Evolutionary conservation across 1,140 invertebrate species (phyloP), one percentile per base, ranked within the genome.

Genomic region (Aphelinus atriplicis): DNA sequence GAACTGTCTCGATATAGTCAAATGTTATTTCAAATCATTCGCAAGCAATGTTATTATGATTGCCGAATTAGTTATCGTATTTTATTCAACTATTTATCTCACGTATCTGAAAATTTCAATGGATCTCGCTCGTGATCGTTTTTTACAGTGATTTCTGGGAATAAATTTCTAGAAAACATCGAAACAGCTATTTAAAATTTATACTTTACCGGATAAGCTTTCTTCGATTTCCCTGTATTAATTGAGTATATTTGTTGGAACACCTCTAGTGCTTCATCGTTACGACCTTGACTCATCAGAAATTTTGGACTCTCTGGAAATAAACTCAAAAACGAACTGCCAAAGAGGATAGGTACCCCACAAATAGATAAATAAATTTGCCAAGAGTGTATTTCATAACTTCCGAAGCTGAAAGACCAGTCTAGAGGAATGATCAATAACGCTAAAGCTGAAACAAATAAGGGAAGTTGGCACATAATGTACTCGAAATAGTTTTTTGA

Each of bases 251-350:
- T 91, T 50, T 77, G 87, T 58, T 82, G 81, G 68, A 93, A 92
- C 1, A 93, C 86, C 51, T 86, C 70, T 66, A 94, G 78, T 0
- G 94, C 93, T 78, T 94, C 92, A 1, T 90, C 88, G 74, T 92
- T 93, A 62, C 90, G 89, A 70, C 93, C 92, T 80, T 90, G 88
- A 0, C 92, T 91, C 90, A 96, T 93, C 0, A 95, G 85, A 83
- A 94, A 96, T 84, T 95, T 95, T 3, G 95, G 95, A 80, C 93
- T 95, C 83, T 96, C 95, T 0, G 94, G 92, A 3, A 95, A 88
- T 78, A 92, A 92, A 61, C 90, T 87, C 62, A 94, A 90, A 0
- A 90, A 84, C 7, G 91, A 61, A 1, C 90, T 90, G 5, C 91
- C 91, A 3, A 92, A 77, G 0, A 95, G 78, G 46, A 91, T 91